Base-by-base conservation (phyloP, 1,140 invertebrate genomes). In the Gonioctena quinquepunctata region DNA sequence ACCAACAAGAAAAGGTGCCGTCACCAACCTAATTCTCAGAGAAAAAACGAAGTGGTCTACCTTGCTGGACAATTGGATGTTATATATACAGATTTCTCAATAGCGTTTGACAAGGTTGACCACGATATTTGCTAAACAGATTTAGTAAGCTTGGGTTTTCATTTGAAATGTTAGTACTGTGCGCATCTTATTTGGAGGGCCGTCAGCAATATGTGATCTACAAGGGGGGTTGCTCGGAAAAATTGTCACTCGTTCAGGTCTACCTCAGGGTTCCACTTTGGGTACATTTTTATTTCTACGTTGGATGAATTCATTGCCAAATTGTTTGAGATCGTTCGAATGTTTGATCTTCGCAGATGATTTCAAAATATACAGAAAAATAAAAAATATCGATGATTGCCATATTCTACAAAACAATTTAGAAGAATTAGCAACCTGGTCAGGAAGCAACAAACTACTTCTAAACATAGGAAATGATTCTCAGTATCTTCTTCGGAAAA, bases 61-160 rank as follows among this genome's bases (percentile, higher is more conserved):
- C 49, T 50, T 4, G 49, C 49, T 50, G 49, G 49, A 19, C 49
- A 50, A 25, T 6, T 57, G 22, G 54, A 57, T 25, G 23, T 57
- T 57, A 25, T 57, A 25, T 57, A 57, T 25, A 57, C 54, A 57
- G 54, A 57, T 21, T 57, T 57, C 22, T 57, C 54, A 57, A 57
- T 19, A 25, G 54, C 54, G 5, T 25, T 57, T n/a, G 54, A 57
- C 54, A 57, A 25, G 54, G 23, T 57, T 6, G 54, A 57, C 4
- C 54, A 57, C 6, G 23, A 21, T 6, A 57, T 57, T 50, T 50
- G 18, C 49, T 50, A 4, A 50, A 50, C 4, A 50, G 18, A 6
- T 50, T 50, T n/a, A 5, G 49, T 50, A 50, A 16, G 18, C 13
- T 50, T 5, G 49, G 49, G n/a, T 50, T 50, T 50, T 50, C 49